Base-by-base conservation (phyloP, 2,888 invertebrate genomes). In the Eupithecia vulgata region DNA sequence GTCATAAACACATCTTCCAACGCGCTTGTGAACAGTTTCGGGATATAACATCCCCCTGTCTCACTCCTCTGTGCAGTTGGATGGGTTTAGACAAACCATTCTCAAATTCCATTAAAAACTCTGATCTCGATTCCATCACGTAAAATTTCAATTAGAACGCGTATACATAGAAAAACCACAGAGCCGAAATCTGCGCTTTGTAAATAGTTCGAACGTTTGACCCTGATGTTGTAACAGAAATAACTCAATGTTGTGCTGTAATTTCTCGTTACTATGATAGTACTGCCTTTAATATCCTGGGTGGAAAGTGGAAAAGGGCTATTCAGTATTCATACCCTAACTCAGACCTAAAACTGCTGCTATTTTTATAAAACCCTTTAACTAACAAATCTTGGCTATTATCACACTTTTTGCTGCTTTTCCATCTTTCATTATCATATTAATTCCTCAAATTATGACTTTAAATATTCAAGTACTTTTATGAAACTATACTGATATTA, bases 141-240 rank as follows among this genome's bases (percentile, higher is more conserved):
- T 74, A 65, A 70, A 67, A 73, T 79, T 74, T 76, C 76, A 76
- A 80, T 78, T 75, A 75, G 74, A 71, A 59, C 57, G 45, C 70
- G 73, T 45, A 30, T 30, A 72, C 80, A 68, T 70, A 67, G 57
- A 67, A 69, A 80, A 78, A 84, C 81, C 79, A 77, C 77, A 74
- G 74, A 76, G 68, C 64, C 74, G 68, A 72, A 80, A 40, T 65
- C 40, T 85, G 83, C 21, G 84, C 83, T 84, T 85, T 84, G 86
- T 83, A 84, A 84, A 86, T 86, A 85, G 81, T 82, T 78, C 82
- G 82, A 79, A 76, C 82, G 82, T 82, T 81, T 85, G 91, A 91
- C 92, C 92, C 90, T 92, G 92, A 91, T 92, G 89, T 82, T 86
- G 84, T 85, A 87, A 90, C 93, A 80, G 88, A 93, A 93, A 93